Percentiles rank a stretch among this genome's conserved stretches.
These are phyloP conservation scores for Pyrgilauda ruficollis DNA, from an alignment of 2,113 vertebrate species.

Conservation along the genomic window DNA sequence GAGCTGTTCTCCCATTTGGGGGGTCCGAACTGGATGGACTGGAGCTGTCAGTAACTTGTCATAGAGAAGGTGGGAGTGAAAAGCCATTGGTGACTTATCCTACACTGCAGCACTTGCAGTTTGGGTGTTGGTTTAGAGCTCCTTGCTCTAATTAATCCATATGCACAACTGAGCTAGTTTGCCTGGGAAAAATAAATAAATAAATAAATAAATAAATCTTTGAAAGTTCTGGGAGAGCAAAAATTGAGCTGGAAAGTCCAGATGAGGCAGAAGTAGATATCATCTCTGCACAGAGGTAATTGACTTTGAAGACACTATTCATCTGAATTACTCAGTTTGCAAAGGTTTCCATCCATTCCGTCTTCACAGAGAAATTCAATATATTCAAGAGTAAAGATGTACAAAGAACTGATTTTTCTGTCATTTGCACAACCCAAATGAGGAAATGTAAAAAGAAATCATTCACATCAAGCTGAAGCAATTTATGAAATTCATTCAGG, in stretches of 20 bases:
- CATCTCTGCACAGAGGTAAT: slow-evolving; percentile 2
- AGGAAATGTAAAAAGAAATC: background rate
- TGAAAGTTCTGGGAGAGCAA: background rate
- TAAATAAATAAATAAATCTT: background rate
- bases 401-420: slow-evolving; percentile 27
- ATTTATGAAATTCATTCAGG: slow-evolving; percentile 11
- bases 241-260: background rate
- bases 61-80: background rate
- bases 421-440: background rate
- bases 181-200: background rate
- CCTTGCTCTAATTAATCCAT: background rate
- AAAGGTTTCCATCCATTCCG: background rate
- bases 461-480: background rate
- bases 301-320: slow-evolving; percentile 37
- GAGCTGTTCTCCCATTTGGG: background rate
- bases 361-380: slow-evolving; percentile 4
- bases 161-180: background rate
- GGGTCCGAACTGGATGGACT: background rate
- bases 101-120: background rate
- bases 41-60: background rate
- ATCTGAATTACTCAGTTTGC: background rate
- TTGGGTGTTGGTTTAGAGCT: background rate
- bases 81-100: background rate
- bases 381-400: slow-evolving; percentile 6
- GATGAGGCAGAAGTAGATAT: background rate